Evolutionary conservation across 2,797 vertebrate species (phyloP).

Genomic region (Iguana delicatissima): DNA sequence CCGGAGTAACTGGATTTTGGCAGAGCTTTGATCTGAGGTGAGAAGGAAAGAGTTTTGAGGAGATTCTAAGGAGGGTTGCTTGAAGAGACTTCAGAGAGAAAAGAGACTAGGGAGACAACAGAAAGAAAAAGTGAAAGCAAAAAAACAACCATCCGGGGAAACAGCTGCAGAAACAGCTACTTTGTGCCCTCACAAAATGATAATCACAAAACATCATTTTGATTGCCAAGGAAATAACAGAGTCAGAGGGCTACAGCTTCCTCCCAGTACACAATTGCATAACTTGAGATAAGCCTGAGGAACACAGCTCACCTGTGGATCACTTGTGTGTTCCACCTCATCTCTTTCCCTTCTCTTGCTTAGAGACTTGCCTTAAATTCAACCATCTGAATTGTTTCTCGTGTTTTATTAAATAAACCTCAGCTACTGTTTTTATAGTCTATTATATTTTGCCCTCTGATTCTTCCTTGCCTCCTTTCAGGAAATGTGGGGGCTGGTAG

Average conservation of each 20-base stretch:
- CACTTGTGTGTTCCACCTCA: background rate
- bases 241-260: too few relatives aligned
- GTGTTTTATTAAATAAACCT: background rate
- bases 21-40: background rate
- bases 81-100: background rate
- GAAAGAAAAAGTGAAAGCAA: background rate
- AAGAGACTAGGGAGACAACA: background rate
- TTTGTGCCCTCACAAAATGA: background rate
- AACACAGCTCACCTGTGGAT: too few relatives aligned
- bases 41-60: background rate
- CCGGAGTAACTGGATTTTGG: background rate
- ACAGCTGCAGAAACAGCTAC: background rate
- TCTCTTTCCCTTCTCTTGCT: background rate
- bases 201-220: background rate
- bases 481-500: background rate
- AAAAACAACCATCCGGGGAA: background rate
- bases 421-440: background rate
- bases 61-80: background rate
- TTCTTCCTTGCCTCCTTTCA: background rate
- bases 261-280: background rate
- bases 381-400: background rate
- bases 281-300: background rate
- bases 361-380: background rate
- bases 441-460: background rate
- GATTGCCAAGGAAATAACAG: background rate